Percentiles rank a stretch among this genome's conserved stretches.
Conservation (phyloP, 2,888 invertebrate species). For the Aphrophora alni region DNA sequence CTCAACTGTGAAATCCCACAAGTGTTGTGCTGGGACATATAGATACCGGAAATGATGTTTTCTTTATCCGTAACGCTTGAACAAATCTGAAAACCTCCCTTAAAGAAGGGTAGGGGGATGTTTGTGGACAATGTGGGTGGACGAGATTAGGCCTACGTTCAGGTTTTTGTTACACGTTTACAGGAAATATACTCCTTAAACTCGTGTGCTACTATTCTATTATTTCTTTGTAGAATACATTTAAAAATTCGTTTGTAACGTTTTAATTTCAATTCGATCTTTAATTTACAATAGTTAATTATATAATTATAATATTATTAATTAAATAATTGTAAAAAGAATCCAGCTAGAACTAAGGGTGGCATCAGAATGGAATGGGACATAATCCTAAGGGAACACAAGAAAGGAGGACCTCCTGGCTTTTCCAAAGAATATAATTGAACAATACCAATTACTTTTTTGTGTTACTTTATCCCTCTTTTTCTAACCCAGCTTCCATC, state of each 20-base stretch:
- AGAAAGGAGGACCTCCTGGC: background rate
- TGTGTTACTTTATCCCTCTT: slow-evolving; percentile 19
- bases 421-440: slow-evolving; percentile 22
- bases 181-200: no score
- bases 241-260: no score
- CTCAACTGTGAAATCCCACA: slow-evolving; percentile 27
- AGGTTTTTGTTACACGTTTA: background rate
- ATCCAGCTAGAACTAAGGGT: background rate
- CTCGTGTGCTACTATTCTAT: no score
- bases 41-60: background rate
- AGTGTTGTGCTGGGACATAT: slow-evolving; percentile 21
- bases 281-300: no score
- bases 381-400: background rate
- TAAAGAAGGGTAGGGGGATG: background rate
- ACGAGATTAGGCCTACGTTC: background rate
- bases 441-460: slow-evolving; percentile 32
- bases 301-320: no score
- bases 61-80: background rate
- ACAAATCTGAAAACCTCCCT: background rate
- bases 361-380: background rate
- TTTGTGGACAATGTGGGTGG: slow-evolving; percentile 5
- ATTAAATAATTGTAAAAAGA: no score
- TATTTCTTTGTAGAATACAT: no score
- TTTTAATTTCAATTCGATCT: no score
- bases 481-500: background rate